Evolutionary conservation across 2,113 vertebrate species (phyloP).

Genomic region (Pica pica): DNA sequence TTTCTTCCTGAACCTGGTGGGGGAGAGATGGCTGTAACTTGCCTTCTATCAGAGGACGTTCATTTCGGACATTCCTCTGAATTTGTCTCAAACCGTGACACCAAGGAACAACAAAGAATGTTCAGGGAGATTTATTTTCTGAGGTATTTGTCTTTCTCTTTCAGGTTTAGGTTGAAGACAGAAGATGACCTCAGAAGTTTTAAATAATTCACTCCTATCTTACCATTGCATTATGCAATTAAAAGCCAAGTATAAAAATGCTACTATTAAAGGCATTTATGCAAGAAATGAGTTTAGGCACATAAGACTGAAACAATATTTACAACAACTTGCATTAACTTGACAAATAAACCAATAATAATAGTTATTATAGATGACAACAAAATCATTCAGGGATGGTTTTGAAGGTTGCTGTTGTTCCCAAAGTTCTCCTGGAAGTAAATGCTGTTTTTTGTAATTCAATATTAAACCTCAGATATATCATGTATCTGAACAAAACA

Average conservation of each 20-base stretch:
- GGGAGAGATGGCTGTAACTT: too few species aligned
- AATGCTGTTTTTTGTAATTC: not conserved
- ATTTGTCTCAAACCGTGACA: not conserved
- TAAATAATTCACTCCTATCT: not conserved
- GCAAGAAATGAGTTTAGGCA: not conserved
- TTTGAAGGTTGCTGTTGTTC: not conserved
- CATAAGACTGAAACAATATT: not conserved
- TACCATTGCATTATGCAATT: not conserved
- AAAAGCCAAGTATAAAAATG: not conserved
- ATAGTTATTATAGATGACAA: not conserved
- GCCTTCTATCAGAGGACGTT: too few species aligned
- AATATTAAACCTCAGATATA: not conserved
- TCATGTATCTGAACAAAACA: not conserved
- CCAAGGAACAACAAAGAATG: not conserved
- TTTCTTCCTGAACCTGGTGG: too few species aligned
- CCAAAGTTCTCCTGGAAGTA: not conserved
- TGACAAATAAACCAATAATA: conserved; percentile 2
- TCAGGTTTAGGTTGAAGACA: not conserved
- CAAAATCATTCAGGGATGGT: not conserved
- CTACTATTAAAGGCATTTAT: not conserved
- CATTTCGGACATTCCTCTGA: too few species aligned
- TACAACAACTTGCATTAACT: not conserved
- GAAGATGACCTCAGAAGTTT: not conserved
- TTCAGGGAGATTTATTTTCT: not conserved
- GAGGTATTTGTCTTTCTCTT: not conserved